Evolutionary conservation across 2,113 vertebrate species (phyloP).

Genomic region (Corythaeola cristata): DNA sequence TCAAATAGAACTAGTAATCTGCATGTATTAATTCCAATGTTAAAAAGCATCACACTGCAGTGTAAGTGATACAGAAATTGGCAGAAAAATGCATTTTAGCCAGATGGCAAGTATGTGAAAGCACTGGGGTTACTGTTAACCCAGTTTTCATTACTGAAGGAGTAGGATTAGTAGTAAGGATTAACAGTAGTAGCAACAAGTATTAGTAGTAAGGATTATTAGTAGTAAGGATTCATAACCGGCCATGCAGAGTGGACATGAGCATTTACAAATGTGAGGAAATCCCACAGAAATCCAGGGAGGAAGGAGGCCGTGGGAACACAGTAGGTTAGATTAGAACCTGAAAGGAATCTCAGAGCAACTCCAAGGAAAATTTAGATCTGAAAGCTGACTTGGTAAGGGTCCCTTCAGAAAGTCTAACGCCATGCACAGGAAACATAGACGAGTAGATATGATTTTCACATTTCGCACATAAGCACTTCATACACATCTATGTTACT

Average conservation of each 20-base stretch:
- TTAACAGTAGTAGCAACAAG: not conserved
- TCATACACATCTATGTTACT: not conserved
- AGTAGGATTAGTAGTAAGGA: not conserved
- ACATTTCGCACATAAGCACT: not conserved
- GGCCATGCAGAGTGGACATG: not conserved
- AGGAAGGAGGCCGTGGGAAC: not conserved
- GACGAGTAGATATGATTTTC: not conserved
- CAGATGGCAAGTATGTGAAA: not conserved
- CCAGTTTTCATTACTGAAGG: not conserved
- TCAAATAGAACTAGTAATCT: not conserved
- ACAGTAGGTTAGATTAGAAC: not conserved
- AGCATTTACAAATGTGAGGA: not conserved
- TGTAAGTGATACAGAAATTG: not conserved
- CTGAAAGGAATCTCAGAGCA: not conserved
- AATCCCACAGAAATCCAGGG: not conserved
- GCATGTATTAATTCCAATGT: not conserved
- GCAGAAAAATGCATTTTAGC: not conserved
- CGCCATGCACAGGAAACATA: rapidly evolving
- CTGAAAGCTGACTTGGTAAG: not conserved
- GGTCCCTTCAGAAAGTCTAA: not conserved
- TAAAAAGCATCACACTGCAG: not conserved
- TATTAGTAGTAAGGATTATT: no score
- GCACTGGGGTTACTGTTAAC: not conserved
- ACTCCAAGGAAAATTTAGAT: not conserved
- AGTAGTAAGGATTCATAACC: not conserved